Base-by-base conservation (phyloP, 2,888 invertebrate species). In the Phaonia tiefii region DNA sequence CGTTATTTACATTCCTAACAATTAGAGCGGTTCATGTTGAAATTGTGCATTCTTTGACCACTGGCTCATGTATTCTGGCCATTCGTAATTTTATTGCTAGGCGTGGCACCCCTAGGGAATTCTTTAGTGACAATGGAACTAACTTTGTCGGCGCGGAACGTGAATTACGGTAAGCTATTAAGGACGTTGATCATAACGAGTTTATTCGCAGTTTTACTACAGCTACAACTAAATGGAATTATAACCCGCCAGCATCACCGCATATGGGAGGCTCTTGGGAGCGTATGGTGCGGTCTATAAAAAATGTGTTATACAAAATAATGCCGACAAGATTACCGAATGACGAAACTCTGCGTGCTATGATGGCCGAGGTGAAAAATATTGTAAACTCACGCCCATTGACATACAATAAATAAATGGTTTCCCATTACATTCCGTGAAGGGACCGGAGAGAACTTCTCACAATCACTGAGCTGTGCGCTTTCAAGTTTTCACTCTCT, bases 241-340 rank as follows among this genome's bases (percentile, higher is more conserved):
- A 85, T 54, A 85, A 76, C 22, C 83, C n/a, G n/a, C 84, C 84
- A 3, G 65, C 67, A 0, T 44, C 85, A 10, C 85, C 84, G 0
- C 84, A 84, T 31, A 84, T 72, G 74, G 80, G 73, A 0, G 74
- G 70, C 72, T 80, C 83, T 77, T 20, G 85, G 84, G 22, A 71
- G 76, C 46, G 84, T 0, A 44, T 84, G 8, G 73, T 83, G 0
- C 73, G 65, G n/a, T 72, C 80, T 82, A n/a, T n/a, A n/a, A n/a
- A n/a, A n/a, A n/a, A n/a, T n/a, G n/a, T n/a, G n/a, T n/a, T n/a
- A n/a, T n/a, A n/a, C n/a, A n/a, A n/a, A n/a, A n/a, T n/a, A n/a
- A n/a, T n/a, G n/a, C n/a, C n/a, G n/a, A n/a, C n/a, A 8, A 44
- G 54, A 25, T 71, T 75, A 1, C 85, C 84, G 0, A 69, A 13